These are phyloP conservation scores for Capromys pilorides DNA, from an alignment of 2,797 vertebrate species.

Conservation along the genomic window DNA sequence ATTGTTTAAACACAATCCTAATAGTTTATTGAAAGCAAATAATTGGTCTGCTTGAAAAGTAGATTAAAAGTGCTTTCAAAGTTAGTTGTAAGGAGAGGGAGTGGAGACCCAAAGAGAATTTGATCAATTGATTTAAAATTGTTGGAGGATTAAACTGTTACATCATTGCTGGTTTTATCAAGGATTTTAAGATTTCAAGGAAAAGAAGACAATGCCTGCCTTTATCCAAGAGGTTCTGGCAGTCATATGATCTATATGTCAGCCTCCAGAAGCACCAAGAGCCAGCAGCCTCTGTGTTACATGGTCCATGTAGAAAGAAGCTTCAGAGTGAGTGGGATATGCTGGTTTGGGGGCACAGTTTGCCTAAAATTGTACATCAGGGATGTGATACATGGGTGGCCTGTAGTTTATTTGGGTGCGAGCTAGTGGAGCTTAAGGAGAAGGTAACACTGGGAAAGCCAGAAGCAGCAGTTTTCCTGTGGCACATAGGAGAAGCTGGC, in stretches of 20 bases:
- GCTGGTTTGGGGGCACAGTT: not conserved
- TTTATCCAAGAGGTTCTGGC: constrained; percentile 54
- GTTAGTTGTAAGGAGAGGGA: not conserved
- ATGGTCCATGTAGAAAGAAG: not conserved
- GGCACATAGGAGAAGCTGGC: not conserved
- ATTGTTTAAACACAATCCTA: not conserved
- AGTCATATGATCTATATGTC: not conserved
- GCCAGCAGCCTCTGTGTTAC: not conserved
- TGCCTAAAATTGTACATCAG: not conserved
- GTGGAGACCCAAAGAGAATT: constrained; percentile 7
- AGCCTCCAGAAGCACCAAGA: constrained; percentile 31
- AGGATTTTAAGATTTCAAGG: constrained; percentile 68
- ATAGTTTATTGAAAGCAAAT: constrained; percentile 32
- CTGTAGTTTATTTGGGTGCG: not conserved
- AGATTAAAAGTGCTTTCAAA: not conserved
- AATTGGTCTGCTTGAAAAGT: constrained; percentile 2
- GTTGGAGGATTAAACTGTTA: constrained; percentile 34
- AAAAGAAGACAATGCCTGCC: constrained; percentile 58
- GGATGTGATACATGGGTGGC: rapidly evolving
- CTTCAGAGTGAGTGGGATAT: not conserved
- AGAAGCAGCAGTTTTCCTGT: not conserved
- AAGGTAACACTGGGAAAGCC: not conserved
- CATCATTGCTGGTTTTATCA: constrained; percentile 50
- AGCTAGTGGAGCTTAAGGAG: not conserved
- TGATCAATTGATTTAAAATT: constrained; percentile 37